Percentiles rank a stretch among this genome's conserved stretches.
phyloP scores from a whole-genome alignment of 92 coral and sea anemone species.

The Umimayanthus chanpuru region DNA sequence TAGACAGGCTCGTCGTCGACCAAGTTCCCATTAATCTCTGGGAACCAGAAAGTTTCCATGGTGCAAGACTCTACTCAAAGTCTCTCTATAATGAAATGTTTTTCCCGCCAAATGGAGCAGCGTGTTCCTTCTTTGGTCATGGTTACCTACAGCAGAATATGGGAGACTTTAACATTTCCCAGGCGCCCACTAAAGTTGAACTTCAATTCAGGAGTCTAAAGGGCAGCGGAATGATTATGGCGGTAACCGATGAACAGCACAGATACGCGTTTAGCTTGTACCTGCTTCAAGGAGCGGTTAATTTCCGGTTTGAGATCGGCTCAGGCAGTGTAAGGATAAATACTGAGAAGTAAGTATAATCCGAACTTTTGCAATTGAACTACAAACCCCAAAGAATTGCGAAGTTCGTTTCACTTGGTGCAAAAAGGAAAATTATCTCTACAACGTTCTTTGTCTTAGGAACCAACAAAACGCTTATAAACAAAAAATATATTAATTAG shows the following conservation, averaged over 20 bases:
- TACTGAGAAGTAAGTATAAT: slow-evolving; percentile 49
- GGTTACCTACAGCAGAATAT: slow-evolving; percentile 66
- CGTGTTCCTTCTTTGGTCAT: slow-evolving; percentile 64
- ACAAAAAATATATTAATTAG: no score
- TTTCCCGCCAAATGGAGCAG: slow-evolving; percentile 61
- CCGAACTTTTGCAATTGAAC: background rate
- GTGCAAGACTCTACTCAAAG: slow-evolving; percentile 45
- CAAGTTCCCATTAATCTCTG: slow-evolving; percentile 57
- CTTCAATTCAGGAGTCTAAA: slow-evolving; percentile 71
- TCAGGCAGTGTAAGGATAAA: slow-evolving; percentile 33
- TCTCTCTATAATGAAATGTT: slow-evolving; percentile 38
- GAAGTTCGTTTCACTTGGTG: background rate
- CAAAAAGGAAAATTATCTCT: no score
- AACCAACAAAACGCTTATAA: background rate
- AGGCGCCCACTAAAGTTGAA: slow-evolving; percentile 39
- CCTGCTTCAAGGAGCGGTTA: slow-evolving; percentile 55
- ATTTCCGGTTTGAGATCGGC: slow-evolving; percentile 43
- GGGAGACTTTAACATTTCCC: slow-evolving; percentile 60
- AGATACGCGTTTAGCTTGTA: slow-evolving; percentile 47
- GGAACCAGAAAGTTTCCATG: slow-evolving; percentile 49
- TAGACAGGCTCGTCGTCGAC: slow-evolving; percentile 59
- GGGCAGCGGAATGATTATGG: slow-evolving; percentile 65
- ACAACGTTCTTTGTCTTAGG: background rate
- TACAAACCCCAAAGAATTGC: background rate
- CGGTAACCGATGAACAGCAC: slow-evolving; percentile 49